Percentiles rank a stretch among this genome's conserved stretches.
Evolutionary conservation across 2,797 vertebrate genomes (phyloP).

Genomic region (Kryptopterus vitreolus): DNA sequence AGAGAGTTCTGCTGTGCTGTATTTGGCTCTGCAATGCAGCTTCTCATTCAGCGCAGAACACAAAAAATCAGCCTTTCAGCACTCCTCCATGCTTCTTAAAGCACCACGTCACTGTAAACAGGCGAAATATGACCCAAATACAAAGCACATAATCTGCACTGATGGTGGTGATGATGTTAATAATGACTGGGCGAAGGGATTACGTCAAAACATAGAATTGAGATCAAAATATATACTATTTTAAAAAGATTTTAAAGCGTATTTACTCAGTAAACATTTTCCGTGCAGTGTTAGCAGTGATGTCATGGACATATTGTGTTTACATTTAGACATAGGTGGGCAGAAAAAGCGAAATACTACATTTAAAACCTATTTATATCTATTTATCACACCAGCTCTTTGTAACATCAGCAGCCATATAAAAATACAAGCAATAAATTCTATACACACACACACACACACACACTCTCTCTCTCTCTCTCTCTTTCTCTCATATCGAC

Average conservation of each 20-base stretch:
- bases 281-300: background rate
- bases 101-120: constrained; percentile 27
- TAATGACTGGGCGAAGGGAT: background rate
- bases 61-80: constrained; percentile 39
- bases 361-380: background rate
- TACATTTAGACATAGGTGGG: background rate
- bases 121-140: constrained; percentile 42
- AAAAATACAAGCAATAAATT: background rate
- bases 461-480: no score
- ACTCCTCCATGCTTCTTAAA: constrained; percentile 43
- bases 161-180: background rate
- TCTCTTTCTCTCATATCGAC: background rate
- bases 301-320: background rate
- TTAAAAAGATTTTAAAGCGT: background rate
- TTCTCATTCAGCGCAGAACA: constrained; percentile 36
- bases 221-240: background rate
- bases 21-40: constrained; percentile 42
- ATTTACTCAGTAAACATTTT: background rate
- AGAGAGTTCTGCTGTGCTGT: constrained; percentile 30
- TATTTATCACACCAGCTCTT: background rate
- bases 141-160: constrained; percentile 19
- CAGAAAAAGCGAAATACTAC: background rate
- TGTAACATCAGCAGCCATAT: background rate
- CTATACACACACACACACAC: background rate
- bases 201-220: background rate